These are phyloP conservation scores for Galago senegalensis DNA, from an alignment of 2,797 vertebrate species.

Conservation along the genomic window DNA sequence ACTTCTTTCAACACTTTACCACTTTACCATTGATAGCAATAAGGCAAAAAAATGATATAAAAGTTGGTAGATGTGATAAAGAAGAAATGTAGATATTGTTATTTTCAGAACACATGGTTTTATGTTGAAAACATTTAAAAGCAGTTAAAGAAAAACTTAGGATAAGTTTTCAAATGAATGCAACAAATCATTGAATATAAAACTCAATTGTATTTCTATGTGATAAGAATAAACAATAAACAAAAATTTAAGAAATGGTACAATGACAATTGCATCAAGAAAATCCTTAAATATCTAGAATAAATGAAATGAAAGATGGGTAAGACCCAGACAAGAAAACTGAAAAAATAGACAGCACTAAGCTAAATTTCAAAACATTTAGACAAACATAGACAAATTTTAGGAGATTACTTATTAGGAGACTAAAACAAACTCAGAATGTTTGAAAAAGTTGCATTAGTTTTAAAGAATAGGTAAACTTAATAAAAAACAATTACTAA, in stretches of 20 bases:
- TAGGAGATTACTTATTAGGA: not conserved
- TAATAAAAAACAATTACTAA: not conserved
- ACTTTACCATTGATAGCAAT: not conserved
- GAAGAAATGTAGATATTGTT: not conserved
- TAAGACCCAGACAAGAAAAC: not conserved
- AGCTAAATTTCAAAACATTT: not conserved
- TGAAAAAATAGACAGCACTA: not conserved
- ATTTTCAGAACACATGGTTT: not conserved
- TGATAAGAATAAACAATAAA: not conserved
- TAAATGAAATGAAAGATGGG: not conserved
- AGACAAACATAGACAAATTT: not conserved
- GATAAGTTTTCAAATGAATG: not conserved
- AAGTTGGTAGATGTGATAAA: not conserved
- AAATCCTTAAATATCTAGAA: not conserved
- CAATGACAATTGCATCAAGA: not conserved
- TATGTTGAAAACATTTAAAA: not conserved
- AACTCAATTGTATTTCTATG: not conserved
- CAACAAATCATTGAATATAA: not conserved
- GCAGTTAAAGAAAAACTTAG: not conserved
- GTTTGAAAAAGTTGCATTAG: not conserved
- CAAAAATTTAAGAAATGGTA: not conserved
- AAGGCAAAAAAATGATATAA: not conserved
- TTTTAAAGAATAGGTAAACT: constrained; percentile 32
- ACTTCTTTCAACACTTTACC: not conserved
- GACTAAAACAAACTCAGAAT: constrained; percentile 10